Conservation (phyloP, 2,888 invertebrate genomes). For the Crossocerus cetratus region DNA sequence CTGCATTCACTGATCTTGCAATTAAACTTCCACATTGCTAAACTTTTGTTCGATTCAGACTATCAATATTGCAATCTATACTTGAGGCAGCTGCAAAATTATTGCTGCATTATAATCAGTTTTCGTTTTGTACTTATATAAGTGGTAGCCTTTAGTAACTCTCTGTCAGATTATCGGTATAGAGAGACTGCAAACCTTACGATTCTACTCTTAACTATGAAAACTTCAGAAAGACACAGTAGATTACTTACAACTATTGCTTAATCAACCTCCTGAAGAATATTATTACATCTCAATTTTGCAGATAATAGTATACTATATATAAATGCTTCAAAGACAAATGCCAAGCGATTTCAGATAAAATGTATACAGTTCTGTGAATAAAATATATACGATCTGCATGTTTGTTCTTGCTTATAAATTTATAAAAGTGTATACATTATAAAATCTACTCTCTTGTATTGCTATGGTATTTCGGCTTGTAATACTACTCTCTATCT, state of each 20-base stretch:
- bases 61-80: constrained; percentile 13
- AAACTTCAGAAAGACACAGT: no score
- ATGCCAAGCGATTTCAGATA: not conserved
- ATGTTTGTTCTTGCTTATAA: constrained; percentile 15
- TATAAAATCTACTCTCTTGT: constrained; percentile 28
- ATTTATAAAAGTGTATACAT: constrained; percentile 36
- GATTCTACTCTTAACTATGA: not conserved
- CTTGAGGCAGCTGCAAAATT: not conserved
- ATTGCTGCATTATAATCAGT: not conserved
- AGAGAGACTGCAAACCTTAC: not conserved
- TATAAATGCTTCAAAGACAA: not conserved
- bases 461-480: constrained; percentile 30
- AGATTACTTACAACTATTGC: no score
- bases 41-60: constrained; percentile 35
- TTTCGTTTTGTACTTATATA: constrained; percentile 1
- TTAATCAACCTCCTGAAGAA: no score
- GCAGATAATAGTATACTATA: no score
- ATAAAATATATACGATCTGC: constrained; percentile 19
- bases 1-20: constrained; percentile 25
- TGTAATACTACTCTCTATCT: constrained; percentile 11
- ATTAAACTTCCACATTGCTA: constrained; percentile 27
- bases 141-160: not conserved
- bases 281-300: no score
- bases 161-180: not conserved
- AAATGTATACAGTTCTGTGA: not conserved